Evolutionary conservation across 2,888 invertebrate species (phyloP).

Genomic region (Epinotia bilunana): DNA sequence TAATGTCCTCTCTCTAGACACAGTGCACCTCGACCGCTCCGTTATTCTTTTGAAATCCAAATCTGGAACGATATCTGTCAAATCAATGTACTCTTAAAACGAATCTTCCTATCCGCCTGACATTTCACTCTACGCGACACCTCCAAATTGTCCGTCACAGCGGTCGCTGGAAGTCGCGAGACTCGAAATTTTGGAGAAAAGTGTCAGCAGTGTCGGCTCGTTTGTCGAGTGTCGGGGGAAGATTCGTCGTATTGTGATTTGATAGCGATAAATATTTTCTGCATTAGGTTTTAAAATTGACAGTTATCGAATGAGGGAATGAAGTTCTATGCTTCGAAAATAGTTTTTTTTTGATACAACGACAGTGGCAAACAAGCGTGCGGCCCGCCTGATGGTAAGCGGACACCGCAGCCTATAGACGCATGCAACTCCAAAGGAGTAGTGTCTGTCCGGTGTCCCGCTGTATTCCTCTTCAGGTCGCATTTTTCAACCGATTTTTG

Average conservation of each 20-base stretch:
- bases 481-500: too few species aligned
- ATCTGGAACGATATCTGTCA: constrained; percentile 1
- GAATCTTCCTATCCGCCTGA: constrained; percentile 15
- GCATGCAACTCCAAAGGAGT: too few species aligned
- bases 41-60: background rate
- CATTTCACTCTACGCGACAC: constrained; percentile 32
- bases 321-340: too few species aligned
- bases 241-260: background rate
- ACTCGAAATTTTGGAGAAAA: constrained; percentile 16
- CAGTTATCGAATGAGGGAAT: too few species aligned
- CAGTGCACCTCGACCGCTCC: too few species aligned
- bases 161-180: constrained; percentile 16
- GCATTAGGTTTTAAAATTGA: background rate
- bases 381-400: too few species aligned
- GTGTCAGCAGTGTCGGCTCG: constrained; percentile 15
- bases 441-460: too few species aligned
- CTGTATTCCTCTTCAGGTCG: too few species aligned
- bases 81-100: background rate
- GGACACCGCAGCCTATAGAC: too few species aligned
- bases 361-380: too few species aligned
- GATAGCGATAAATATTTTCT: background rate
- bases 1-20: too few species aligned
- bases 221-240: constrained; percentile 10
- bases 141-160: constrained; percentile 22
- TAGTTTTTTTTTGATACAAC: too few species aligned